Percentiles rank a stretch among this genome's conserved stretches.
phyloP scores from a whole-genome alignment of 2,797 vertebrate species.

The Adrianichthys oophorus region DNA sequence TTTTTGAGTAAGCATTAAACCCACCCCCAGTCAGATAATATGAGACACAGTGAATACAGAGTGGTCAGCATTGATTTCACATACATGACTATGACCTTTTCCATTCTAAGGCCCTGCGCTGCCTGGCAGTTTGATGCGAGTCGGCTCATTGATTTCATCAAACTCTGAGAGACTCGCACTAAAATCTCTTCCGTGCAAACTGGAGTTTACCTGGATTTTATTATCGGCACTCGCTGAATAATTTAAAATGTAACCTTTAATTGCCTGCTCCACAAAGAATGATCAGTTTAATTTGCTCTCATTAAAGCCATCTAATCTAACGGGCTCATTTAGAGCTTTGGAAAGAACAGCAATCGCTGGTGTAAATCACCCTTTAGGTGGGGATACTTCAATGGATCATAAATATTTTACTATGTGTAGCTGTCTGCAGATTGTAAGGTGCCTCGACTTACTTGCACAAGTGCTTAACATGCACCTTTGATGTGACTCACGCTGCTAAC shows the following conservation, averaged over 20 bases:
- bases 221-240: conserved; percentile 59
- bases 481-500: conserved; percentile 37
- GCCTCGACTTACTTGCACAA: conserved; percentile 53
- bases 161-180: conserved; percentile 46
- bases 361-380: conserved; percentile 54
- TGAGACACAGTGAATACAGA: conserved; percentile 69
- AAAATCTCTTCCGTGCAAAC: conserved; percentile 33
- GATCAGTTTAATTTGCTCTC: conserved; percentile 74
- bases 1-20: conserved; percentile 44
- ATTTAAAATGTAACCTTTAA: conserved; percentile 76
- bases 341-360: conserved; percentile 68
- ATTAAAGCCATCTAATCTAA: conserved; percentile 72
- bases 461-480: conserved; percentile 49
- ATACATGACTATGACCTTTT: conserved; percentile 79
- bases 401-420: conserved; percentile 73
- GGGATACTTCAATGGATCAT: conserved; percentile 70
- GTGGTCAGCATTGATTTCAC: conserved; percentile 72
- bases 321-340: conserved; percentile 72
- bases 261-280: conserved; percentile 66
- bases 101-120: conserved; percentile 59
- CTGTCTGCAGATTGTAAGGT: conserved; percentile 58
- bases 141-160: conserved; percentile 64
- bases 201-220: conserved; percentile 52
- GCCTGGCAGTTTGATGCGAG: conserved; percentile 68
- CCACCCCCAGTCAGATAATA: conserved; percentile 52